Evolutionary conservation across 35 echinoderm and acorn worm genomes (phyloP).

Genomic region (Strongylocentrotus purpuratus): DNA sequence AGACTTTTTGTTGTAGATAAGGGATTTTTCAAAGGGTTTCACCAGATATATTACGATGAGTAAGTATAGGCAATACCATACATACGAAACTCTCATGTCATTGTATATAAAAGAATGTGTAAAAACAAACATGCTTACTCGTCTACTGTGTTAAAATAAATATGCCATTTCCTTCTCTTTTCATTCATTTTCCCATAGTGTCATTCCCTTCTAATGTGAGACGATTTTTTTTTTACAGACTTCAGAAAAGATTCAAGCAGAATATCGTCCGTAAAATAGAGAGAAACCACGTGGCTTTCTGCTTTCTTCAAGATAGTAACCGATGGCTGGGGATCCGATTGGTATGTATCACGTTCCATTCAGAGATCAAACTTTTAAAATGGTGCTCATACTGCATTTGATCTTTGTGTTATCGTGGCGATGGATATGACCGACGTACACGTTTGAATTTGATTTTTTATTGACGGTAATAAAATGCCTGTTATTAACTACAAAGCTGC

Average conservation of each 20-base stretch:
- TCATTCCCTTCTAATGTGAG: background rate
- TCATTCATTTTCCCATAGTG: background rate
- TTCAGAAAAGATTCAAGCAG: slow-evolving; percentile 51
- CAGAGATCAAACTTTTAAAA: no score
- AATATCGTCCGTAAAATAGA: slow-evolving; percentile 67
- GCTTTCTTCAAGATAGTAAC: slow-evolving; percentile 74
- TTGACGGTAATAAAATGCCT: no score
- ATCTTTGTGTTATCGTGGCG: no score
- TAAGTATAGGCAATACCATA: no score
- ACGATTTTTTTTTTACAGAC: background rate
- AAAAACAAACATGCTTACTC: background rate
- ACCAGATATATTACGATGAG: no score
- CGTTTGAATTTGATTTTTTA: no score
- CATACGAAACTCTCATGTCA: no score
- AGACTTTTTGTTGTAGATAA: no score
- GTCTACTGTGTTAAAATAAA: background rate
- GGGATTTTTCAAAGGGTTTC: no score
- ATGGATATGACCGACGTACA: no score
- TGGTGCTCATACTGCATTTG: no score
- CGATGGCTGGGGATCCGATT: slow-evolving; percentile 79
- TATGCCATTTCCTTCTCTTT: background rate
- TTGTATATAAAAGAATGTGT: background rate
- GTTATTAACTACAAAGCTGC: no score
- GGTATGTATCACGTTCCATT: slow-evolving; percentile 48
- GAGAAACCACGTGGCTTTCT: slow-evolving; percentile 61